Base-by-base conservation (phyloP, 2,888 invertebrate genomes). In the Amiota mariae region DNA sequence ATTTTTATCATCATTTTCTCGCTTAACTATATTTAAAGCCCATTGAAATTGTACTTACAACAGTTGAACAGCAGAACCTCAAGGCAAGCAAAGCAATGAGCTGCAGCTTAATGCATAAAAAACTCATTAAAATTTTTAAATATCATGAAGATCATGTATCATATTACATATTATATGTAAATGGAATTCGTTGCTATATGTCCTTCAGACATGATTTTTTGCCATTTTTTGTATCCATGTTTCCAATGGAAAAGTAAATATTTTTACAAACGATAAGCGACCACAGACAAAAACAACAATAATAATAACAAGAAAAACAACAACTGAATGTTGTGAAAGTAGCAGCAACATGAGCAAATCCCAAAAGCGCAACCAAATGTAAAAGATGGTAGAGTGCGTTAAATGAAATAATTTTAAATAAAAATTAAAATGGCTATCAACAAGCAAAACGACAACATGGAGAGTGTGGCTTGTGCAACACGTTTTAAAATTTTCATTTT, bases 381-480 rank as follows among this genome's bases (percentile, higher is more conserved):
- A 36, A 36, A 59, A 59, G 20, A 59, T 18, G 18, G 18, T 9
- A 59, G 18, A 46, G 24, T 63, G 63, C 63, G 63, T 63, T 18
- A 63, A 63, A 63, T 63, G 46, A n/a, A n/a, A 46, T 63, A 63
- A 63, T 63, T 63, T 36, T 63, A 63, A 63, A 63, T 63, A 46
- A 63, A 18, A 63, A 63, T 63, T 63, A 63, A 63, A 63, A 63
- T 46, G 46, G 63, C 63, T 63, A 46, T 46, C 24, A 63, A 46
- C 63, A 63, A 63, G n/a, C 10, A 10, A n/a, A 63, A 46, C 13
- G 36, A 13, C 46, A 46, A 63, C 24, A 63, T 36, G 12, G 46
- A 20, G 11, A 59, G 20, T 11, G 59, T 59, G 59, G 36, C 36
- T 36, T 59, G 11, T 20, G 63, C 63, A 63, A 63, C 63, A 63